Percentiles rank a stretch among this genome's conserved stretches.
These are phyloP conservation scores for Heliothis virescens DNA, from an alignment of 1,140 invertebrate species.

Conservation along the genomic window DNA sequence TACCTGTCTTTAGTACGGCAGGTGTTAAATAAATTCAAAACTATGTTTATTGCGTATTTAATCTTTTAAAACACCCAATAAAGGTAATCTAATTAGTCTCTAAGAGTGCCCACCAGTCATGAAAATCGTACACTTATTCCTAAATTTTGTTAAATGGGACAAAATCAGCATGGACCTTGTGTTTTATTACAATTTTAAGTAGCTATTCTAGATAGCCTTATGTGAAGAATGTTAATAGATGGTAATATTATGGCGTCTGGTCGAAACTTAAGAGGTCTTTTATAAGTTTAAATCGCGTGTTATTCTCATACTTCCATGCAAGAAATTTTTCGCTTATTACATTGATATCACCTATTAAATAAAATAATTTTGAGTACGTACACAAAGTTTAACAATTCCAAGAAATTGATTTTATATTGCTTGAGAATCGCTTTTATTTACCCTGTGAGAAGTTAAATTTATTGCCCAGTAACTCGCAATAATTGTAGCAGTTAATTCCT, in stretches of 20 bases:
- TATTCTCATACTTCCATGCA: too few relatives aligned
- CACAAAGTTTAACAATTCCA: background rate
- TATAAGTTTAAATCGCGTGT: too few relatives aligned
- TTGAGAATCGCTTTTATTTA: too few relatives aligned
- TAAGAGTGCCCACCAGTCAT: background rate
- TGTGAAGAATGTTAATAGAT: slow-evolving; percentile 13
- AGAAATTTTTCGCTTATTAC: too few relatives aligned
- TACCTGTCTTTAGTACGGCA: background rate
- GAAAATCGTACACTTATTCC: slow-evolving; percentile 34
- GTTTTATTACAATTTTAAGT: slow-evolving; percentile 28
- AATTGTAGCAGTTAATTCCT: too few relatives aligned
- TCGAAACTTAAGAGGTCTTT: background rate
- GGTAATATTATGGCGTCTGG: background rate
- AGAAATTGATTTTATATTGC: too few relatives aligned
- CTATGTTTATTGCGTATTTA: slow-evolving; percentile 9
- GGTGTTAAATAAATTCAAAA: background rate
- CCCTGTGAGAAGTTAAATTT: too few relatives aligned
- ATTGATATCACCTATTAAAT: background rate
- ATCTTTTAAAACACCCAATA: background rate
- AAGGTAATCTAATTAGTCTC: background rate
- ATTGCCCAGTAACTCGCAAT: too few relatives aligned
- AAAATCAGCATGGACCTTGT: slow-evolving; percentile 23
- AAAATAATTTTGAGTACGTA: background rate
- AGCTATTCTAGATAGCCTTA: slow-evolving; percentile 7
- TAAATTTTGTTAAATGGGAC: slow-evolving; percentile 28